Base-by-base conservation (phyloP, 1,140 invertebrate genomes). In the Bathynomus jamesi region DNA sequence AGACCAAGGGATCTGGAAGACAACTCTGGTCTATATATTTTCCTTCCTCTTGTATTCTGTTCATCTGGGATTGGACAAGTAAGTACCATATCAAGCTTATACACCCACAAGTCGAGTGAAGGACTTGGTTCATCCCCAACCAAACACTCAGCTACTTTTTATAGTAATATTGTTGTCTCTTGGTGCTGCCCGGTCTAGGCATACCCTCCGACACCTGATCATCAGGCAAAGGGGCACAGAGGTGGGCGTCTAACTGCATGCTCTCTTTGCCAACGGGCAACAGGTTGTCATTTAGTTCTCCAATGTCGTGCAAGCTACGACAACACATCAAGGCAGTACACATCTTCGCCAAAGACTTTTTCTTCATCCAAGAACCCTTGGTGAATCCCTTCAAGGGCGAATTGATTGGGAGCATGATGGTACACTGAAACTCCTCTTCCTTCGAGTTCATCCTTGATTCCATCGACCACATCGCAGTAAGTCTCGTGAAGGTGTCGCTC, bases 401-500 rank as follows among this genome's bases (percentile, higher is more conserved):
- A 84, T 99, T 99, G n/a, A 99, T 95, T 1, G 97, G 97, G 66
- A 99, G 85, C 27, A 91, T 84, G 31, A 99, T 81, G 7, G 88
- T 88, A 80, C 94, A 97, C n/a, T 65, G 28, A 64, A 72, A 73
- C 2, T 27, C 21, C n/a, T n/a, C n/a, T n/a, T n/a, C n/a, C n/a
- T n/a, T n/a, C 25, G 66, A 11, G 8, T 60, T 31, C 4, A 24
- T 32, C 17, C 1, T 64, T 1, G 62, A 27, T 80, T 87, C 82
- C 78, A 91, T 84, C 75, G 82, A 83, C 88, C 92, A 96, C 68
- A 94, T 87, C 0, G 96, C 94, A 0, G 93, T 93, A 10, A 99
- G 85, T 75, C 95, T 89, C 0, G 97, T 99, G 83, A 99, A 99
- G 4, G 95, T 95, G 85, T 99, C 97, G 81, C 95, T 98, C 0